These are phyloP conservation scores for Apistogramma diplotaenia DNA, from an alignment of 2,113 vertebrate species.

Conservation along the genomic window DNA sequence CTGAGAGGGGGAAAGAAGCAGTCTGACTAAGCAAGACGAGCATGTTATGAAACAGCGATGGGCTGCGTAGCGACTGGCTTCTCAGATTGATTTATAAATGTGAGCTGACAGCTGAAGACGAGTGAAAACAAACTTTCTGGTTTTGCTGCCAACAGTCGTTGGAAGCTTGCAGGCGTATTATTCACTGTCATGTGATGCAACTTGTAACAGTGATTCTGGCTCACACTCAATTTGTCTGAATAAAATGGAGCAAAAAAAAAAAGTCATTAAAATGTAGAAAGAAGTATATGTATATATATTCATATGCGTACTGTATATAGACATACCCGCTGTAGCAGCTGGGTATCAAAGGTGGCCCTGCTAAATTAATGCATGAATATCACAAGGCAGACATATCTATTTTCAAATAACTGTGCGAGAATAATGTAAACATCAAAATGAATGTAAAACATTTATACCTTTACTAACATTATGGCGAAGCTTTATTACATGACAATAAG, in stretches of 20 bases:
- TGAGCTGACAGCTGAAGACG: slow-evolving; percentile 64
- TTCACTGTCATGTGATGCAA: slow-evolving; percentile 53
- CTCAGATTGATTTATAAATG: slow-evolving; percentile 65
- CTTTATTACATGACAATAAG: no score
- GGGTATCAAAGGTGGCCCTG: no score
- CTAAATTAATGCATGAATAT: no score
- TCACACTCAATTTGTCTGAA: slow-evolving; percentile 30
- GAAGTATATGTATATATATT: background rate
- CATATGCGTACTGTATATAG: no score
- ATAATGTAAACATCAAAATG: no score
- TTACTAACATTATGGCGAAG: no score
- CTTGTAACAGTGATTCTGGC: slow-evolving; percentile 19
- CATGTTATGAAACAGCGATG: slow-evolving; percentile 54
- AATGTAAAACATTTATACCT: no score
- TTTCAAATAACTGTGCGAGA: no score
- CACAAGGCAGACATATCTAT: no score
- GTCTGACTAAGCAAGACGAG: slow-evolving; percentile 64
- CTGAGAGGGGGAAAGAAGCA: background rate
- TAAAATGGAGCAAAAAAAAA: slow-evolving; percentile 9
- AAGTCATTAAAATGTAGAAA: background rate
- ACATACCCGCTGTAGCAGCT: no score
- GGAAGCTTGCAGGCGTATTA: slow-evolving; percentile 51
- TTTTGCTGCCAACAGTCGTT: slow-evolving; percentile 63
- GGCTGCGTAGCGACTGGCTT: slow-evolving; percentile 44
- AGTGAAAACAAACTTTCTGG: slow-evolving; percentile 72